Percentiles rank a stretch among this genome's conserved stretches.
phyloP scores from a whole-genome alignment of 2,113 vertebrate species.

The Pituophis catenifer region DNA sequence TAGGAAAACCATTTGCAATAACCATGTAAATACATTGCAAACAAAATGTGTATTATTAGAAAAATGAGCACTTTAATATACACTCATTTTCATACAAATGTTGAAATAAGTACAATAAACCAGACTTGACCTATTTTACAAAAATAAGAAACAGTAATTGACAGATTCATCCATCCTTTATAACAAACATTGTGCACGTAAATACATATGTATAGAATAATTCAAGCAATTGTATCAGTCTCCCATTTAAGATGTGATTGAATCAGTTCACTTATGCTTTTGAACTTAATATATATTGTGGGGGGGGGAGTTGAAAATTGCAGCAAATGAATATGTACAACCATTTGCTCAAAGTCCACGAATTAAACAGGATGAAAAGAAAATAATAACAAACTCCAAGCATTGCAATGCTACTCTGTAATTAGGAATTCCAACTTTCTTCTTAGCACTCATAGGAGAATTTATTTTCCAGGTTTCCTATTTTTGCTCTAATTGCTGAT shows the following conservation, averaged over 20 bases:
- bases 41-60: not conserved
- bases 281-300: not conserved
- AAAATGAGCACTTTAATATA: not conserved
- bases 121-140: not conserved
- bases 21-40: not conserved
- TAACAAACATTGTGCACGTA: not conserved
- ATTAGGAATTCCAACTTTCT: not conserved
- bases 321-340: not conserved
- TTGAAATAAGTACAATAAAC: not conserved
- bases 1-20: not conserved
- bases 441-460: not conserved
- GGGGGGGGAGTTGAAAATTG: not conserved
- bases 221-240: not conserved
- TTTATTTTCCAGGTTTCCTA: not conserved
- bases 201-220: not conserved
- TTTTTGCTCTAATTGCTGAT: not conserved
- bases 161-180: not conserved
- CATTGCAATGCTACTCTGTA: not conserved
- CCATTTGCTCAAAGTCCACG: not conserved
- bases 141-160: not conserved
- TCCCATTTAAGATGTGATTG: not conserved
- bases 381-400: not conserved
- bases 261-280: not conserved
- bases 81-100: not conserved
- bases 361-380: not conserved